phyloP scores from a whole-genome alignment of 2,797 vertebrate species.

The Trachurus trachurus region DNA sequence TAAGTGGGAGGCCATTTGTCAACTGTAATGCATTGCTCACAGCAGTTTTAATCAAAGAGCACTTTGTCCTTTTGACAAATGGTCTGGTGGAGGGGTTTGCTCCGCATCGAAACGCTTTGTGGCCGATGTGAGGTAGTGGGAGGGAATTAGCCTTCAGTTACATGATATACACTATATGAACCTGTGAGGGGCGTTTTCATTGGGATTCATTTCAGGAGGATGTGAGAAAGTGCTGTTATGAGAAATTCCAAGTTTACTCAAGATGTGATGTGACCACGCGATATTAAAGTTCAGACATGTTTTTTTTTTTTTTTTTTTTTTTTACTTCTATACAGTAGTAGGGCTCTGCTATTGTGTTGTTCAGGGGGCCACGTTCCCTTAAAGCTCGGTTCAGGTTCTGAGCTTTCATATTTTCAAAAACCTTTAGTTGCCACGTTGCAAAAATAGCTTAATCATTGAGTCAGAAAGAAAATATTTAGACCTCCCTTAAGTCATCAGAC shows the following conservation, averaged over 20 bases:
- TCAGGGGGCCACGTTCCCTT: too few relatives aligned
- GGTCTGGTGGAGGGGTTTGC: constrained; percentile 36
- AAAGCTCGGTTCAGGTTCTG: too few relatives aligned
- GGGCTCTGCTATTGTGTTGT: too few relatives aligned
- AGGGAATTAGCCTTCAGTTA: constrained; percentile 35
- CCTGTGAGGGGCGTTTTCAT: constrained; percentile 12
- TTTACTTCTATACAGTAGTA: too few relatives aligned
- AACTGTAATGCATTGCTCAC: constrained; percentile 70
- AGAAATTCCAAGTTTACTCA: neutral
- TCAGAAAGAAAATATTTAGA: too few relatives aligned
- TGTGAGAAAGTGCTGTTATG: neutral
- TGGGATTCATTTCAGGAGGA: neutral
- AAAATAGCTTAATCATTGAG: too few relatives aligned
- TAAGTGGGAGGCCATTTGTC: constrained; percentile 78
- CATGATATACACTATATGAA: constrained; percentile 6
- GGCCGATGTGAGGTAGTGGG: constrained; percentile 26
- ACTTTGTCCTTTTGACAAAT: constrained; percentile 82
- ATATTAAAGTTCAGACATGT: neutral
- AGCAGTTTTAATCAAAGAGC: constrained; percentile 80
- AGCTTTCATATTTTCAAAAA: too few relatives aligned
- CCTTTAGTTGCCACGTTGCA: too few relatives aligned
- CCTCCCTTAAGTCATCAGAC: too few relatives aligned
- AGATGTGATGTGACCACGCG: neutral
- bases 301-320: too few relatives aligned
- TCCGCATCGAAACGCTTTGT: constrained; percentile 44